Evolutionary conservation across 2,888 invertebrate genomes (phyloP).

Genomic region (Mesopsocus fuscifrons): DNA sequence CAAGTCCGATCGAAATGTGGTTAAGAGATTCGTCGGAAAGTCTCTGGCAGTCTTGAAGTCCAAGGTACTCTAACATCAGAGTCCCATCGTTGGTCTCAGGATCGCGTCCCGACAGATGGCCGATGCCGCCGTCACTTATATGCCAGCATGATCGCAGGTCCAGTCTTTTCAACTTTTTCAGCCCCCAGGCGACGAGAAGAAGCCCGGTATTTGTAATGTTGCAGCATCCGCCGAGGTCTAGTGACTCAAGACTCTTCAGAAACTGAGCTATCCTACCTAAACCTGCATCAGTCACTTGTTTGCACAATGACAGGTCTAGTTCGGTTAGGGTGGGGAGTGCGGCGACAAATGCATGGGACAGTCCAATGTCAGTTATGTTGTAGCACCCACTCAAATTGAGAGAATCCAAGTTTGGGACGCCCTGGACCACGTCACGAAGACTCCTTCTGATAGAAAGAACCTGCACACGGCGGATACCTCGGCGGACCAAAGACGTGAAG

Average conservation of each 20-base stretch:
- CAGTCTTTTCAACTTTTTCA: constrained; percentile 62
- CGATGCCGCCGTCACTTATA: constrained; percentile 78
- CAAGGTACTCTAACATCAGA: constrained; percentile 61
- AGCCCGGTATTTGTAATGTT: constrained; percentile 80
- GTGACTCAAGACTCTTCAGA: constrained; percentile 63
- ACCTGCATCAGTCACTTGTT: constrained; percentile 85
- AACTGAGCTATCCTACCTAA: constrained; percentile 68
- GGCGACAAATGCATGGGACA: constrained; percentile 62
- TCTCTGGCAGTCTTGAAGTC: constrained; percentile 87
- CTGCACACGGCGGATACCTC: constrained; percentile 78
- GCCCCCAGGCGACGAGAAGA: constrained; percentile 68
- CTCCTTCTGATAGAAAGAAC: constrained; percentile 68
- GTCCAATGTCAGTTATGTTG: constrained; percentile 72
- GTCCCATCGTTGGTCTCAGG: constrained; percentile 44
- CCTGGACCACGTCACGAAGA: constrained; percentile 64
- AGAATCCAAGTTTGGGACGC: constrained; percentile 69
- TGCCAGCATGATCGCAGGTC: constrained; percentile 87
- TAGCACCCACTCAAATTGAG: constrained; percentile 85
- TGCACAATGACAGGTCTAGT: constrained; percentile 78
- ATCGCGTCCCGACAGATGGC: constrained; percentile 45
- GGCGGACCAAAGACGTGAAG: constrained; percentile 65
- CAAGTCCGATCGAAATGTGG: constrained; percentile 65
- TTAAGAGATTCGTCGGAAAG: constrained; percentile 78
- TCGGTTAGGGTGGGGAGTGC: constrained; percentile 58
- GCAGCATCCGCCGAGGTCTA: constrained; percentile 83